phyloP scores from a whole-genome alignment of 1,140 invertebrate species.

The Mercenaria mercenaria region DNA sequence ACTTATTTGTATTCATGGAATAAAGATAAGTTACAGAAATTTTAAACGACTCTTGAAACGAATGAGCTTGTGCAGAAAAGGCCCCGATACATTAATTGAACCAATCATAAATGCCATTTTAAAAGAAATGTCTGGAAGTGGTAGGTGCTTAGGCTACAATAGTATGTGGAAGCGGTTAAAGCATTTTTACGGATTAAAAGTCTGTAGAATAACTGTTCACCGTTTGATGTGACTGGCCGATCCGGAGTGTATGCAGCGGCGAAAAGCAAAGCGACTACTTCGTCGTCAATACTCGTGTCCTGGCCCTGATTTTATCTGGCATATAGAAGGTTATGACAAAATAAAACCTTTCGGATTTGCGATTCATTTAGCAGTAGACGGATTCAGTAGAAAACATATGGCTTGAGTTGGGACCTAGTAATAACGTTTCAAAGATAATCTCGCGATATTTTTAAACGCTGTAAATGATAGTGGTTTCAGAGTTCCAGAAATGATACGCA shows the following conservation, averaged over 20 bases:
- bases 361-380: slow-evolving; percentile 81
- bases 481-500: not conserved
- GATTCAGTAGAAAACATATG: slow-evolving; percentile 80
- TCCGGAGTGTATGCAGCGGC: too few species aligned
- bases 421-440: slow-evolving; percentile 60
- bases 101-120: slow-evolving; percentile 26
- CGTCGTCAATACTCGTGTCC: too few species aligned
- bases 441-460: slow-evolving; percentile 14
- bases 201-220: too few species aligned
- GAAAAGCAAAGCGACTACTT: too few species aligned
- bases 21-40: too few species aligned
- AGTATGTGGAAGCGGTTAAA: slow-evolving; percentile 18
- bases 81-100: not conserved
- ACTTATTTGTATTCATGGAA: too few species aligned
- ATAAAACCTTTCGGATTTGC: slow-evolving; percentile 80
- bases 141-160: slow-evolving; percentile 1
- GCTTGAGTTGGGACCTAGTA: slow-evolving; percentile 71
- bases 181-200: not conserved
- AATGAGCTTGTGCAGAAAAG: too few species aligned
- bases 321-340: slow-evolving; percentile 83
- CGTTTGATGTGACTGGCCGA: too few species aligned
- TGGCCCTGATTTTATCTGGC: slow-evolving; percentile 81
- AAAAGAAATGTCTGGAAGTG: slow-evolving; percentile 6
- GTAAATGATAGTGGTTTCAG: not conserved
- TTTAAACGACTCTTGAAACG: too few species aligned